phyloP scores from a whole-genome alignment of 2,113 vertebrate species.

The Percina caprodes region DNA sequence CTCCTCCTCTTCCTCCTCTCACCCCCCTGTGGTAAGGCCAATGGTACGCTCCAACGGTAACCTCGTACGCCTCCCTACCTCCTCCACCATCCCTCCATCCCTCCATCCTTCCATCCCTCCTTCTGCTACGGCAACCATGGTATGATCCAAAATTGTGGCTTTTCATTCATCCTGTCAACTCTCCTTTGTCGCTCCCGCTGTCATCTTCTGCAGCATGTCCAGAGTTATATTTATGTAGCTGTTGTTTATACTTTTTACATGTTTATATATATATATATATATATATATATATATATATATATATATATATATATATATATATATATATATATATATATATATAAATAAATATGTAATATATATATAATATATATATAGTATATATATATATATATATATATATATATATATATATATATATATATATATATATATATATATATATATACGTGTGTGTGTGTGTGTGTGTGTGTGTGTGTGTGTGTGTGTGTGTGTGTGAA shows the following conservation, averaged over 20 bases:
- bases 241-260: constrained; percentile 44
- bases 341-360: too few species aligned
- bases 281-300: background rate
- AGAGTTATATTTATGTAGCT: constrained; percentile 29
- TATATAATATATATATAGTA: constrained; percentile 9
- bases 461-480: too few species aligned
- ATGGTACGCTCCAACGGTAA: constrained; percentile 89
- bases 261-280: constrained; percentile 28
- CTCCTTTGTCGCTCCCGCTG: constrained; percentile 45
- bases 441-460: background rate
- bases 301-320: background rate
- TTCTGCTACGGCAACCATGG: constrained; percentile 62
- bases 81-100: constrained; percentile 61
- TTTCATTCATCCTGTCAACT: constrained; percentile 26
- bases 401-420: background rate
- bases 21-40: constrained; percentile 98
- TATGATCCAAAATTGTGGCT: constrained; percentile 63
- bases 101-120: constrained; percentile 50
- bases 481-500: constrained; percentile 39
- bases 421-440: constrained; percentile 14
- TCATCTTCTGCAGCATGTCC: constrained; percentile 71
- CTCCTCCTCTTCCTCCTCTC: constrained; percentile 88
- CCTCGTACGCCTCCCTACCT: constrained; percentile 68
- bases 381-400: constrained; percentile 7
- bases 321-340: constrained; percentile 14